These are phyloP conservation scores for Grus americana DNA, from an alignment of 2,113 vertebrate genomes.

Conservation along the genomic window DNA sequence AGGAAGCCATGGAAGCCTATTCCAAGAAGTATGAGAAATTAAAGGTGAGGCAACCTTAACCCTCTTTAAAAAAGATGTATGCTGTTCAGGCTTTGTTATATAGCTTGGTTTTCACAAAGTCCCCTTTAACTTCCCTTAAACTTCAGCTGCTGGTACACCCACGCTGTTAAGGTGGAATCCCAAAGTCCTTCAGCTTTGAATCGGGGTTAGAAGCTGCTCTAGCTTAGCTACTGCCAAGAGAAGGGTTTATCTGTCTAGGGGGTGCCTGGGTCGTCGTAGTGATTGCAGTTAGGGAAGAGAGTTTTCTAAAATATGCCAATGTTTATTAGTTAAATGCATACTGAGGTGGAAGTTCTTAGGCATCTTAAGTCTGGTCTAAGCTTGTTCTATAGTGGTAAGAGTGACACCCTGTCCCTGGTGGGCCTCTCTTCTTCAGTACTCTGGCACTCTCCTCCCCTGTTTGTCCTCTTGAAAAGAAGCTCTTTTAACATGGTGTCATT, in stretches of 20 bases:
- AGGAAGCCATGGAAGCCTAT: conserved; percentile 90
- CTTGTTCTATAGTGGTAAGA: not conserved
- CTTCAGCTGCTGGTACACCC: not conserved
- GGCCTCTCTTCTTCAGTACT: not conserved
- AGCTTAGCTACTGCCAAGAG: not conserved
- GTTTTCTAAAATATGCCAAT: not conserved
- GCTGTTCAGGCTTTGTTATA: not conserved
- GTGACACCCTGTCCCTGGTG: not conserved
- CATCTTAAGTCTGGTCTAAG: not conserved
- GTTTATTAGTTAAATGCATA: not conserved
- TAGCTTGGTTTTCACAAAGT: not conserved
- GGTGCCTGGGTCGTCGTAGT: fast-evolving
- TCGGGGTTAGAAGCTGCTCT: not conserved
- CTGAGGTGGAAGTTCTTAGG: not conserved
- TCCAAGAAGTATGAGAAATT: conserved; percentile 95
- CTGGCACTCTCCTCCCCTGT: not conserved
- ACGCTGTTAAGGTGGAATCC: fast-evolving
- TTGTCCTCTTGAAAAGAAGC: not conserved
- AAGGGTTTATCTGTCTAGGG: not conserved
- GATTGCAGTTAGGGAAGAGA: not conserved
- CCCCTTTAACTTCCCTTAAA: not conserved
- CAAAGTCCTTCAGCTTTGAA: not conserved
- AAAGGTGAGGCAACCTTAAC: conserved; percentile 79
- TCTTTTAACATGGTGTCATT: not conserved
- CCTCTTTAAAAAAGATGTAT: not conserved